Evolutionary conservation across 2,888 invertebrate genomes (phyloP).

Genomic region (Leucoma salicis): DNA sequence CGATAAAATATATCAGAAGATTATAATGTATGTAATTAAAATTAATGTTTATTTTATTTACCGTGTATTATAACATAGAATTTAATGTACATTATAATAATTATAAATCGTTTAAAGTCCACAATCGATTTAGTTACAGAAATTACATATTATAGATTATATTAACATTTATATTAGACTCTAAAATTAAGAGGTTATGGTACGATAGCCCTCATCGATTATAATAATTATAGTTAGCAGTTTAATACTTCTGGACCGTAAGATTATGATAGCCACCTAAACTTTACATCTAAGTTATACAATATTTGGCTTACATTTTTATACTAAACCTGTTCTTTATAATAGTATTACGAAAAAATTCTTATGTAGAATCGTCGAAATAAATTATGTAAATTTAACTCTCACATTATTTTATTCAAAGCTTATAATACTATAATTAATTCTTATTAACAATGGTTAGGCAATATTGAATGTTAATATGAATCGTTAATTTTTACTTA

Average conservation of each 20-base stretch:
- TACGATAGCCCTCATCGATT: conserved; percentile 49
- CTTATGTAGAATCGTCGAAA: conserved; percentile 63
- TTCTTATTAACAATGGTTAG: conserved; percentile 36
- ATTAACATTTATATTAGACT: conserved; percentile 51
- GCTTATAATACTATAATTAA: conserved; percentile 27
- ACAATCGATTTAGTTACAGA: conserved; percentile 32
- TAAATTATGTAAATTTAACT: conserved; percentile 65
- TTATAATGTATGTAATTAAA: conserved; percentile 64
- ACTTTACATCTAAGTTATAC: conserved; percentile 54
- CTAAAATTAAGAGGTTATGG: conserved; percentile 63
- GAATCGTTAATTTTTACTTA: conserved; percentile 1
- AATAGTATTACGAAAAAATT: conserved; percentile 57
- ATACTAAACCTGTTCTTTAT: conserved; percentile 38
- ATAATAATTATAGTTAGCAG: conserved; percentile 35
- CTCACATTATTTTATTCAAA: conserved; percentile 60
- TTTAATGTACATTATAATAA: conserved; percentile 64
- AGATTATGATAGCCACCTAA: conserved; percentile 40
- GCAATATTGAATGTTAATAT: conserved; percentile 18
- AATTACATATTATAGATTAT: conserved; percentile 21
- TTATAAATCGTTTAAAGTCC: conserved; percentile 53
- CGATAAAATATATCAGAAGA: conserved; percentile 48
- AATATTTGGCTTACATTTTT: conserved; percentile 53
- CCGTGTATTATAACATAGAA: conserved; percentile 68
- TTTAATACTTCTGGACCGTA: conserved; percentile 26
- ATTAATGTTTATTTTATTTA: conserved; percentile 62